Percentiles rank a stretch among this genome's conserved stretches.
Conservation (phyloP, 2,113 vertebrate species). For the Atherinomorus stipes region DNA sequence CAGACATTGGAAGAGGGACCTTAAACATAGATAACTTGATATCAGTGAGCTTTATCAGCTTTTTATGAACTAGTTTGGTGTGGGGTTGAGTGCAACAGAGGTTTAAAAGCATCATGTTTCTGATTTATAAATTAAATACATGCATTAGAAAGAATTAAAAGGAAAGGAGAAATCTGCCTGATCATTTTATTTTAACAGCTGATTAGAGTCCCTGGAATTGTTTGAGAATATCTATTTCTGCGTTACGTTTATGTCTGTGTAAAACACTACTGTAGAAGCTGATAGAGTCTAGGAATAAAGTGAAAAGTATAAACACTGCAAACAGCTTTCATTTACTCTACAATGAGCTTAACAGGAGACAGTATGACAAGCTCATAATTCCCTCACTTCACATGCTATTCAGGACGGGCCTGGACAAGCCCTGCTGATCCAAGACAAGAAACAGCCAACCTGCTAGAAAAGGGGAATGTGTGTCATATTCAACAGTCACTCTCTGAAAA, state of each 20-base stretch:
- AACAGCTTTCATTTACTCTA: conserved; percentile 7
- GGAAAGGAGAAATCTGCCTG: no score
- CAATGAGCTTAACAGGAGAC: conserved; percentile 23
- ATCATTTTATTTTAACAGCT: no score
- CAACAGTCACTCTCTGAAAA: not conserved
- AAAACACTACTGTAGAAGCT: not conserved
- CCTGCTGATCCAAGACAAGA: conserved; percentile 35
- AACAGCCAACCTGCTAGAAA: conserved; percentile 13
- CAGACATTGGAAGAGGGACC: no score
- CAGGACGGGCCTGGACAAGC: conserved; percentile 68
- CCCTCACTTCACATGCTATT: conserved; percentile 28
- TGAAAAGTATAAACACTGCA: not conserved
- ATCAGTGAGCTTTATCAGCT: no score
- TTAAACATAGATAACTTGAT: no score
- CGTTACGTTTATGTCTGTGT: not conserved
- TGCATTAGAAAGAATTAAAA: no score
- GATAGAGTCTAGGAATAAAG: not conserved
- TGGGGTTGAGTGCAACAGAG: no score
- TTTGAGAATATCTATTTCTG: no score
- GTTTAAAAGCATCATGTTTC: no score
- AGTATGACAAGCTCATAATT: conserved; percentile 39
- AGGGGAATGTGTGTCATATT: conserved; percentile 30
- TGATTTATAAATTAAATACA: no score
- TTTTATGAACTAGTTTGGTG: no score
- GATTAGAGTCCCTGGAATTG: no score